These are phyloP conservation scores for Alcedo quadribrachys DNA, from an alignment of 2,797 vertebrate genomes.

Conservation along the genomic window DNA sequence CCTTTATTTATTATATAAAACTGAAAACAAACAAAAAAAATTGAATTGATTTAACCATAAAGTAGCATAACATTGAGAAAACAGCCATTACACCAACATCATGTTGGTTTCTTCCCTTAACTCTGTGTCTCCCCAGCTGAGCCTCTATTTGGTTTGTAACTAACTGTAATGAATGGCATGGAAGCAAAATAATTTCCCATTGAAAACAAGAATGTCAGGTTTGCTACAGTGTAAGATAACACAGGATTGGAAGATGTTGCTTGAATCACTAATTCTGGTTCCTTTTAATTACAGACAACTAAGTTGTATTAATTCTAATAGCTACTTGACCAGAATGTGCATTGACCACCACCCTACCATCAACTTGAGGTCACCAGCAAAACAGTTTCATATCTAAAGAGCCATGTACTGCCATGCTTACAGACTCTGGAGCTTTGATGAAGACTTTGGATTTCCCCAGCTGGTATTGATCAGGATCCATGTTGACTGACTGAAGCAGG, in stretches of 20 bases:
- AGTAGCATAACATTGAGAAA: neutral
- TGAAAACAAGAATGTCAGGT: neutral
- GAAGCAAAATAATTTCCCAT: neutral
- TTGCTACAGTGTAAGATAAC: neutral
- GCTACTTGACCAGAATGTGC: neutral
- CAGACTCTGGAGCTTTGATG: constrained; percentile 97
- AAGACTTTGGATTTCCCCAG: constrained; percentile 93
- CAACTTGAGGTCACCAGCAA: neutral
- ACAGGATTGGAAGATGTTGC: neutral
- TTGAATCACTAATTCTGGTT: neutral
- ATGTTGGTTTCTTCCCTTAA: neutral
- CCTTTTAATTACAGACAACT: neutral
- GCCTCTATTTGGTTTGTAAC: neutral
- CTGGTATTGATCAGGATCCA: constrained; percentile 97
- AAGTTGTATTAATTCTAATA: neutral
- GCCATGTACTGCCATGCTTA: constrained; percentile 66
- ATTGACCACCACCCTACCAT: neutral
- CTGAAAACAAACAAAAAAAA: neutral
- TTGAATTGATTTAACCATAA: neutral
- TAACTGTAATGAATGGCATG: neutral
- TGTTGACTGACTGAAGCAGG: constrained; percentile 91
- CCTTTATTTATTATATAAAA: neutral
- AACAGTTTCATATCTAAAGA: neutral
- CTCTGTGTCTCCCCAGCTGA: neutral
- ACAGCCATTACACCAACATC: neutral